Conservation (phyloP, 2,113 vertebrate genomes). For the Rhinopomastus cyanomelas region DNA sequence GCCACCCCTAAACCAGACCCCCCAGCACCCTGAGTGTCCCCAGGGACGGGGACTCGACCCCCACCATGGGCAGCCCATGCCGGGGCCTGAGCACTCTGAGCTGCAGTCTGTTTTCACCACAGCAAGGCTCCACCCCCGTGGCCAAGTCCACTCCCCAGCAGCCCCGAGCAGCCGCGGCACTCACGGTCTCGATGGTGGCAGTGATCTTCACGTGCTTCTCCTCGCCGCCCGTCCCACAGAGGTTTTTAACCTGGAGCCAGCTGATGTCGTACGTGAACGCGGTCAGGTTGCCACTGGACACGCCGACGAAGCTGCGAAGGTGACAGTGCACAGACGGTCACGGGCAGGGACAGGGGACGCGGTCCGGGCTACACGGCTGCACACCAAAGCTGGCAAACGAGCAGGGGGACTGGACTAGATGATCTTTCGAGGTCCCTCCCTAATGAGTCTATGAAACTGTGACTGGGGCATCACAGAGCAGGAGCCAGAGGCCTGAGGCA, state of each 20-base stretch:
- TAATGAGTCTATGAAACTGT: too few species aligned
- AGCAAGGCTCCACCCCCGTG: neutral
- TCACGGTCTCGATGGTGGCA: conserved; percentile 83
- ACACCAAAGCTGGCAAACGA: neutral
- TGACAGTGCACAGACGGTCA: neutral
- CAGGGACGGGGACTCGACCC: neutral
- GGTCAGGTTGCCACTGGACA: conserved; percentile 53
- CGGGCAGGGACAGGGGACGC: neutral
- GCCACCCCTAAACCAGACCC: too few species aligned
- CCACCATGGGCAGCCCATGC: neutral
- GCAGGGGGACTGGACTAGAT: too few species aligned
- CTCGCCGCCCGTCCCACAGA: conserved; percentile 48
- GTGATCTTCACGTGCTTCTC: conserved; percentile 79
- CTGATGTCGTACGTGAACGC: conserved; percentile 40
- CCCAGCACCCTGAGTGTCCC: too few species aligned
- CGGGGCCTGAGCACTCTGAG: too few species aligned
- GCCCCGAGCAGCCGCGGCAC: neutral
- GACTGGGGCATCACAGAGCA: neutral
- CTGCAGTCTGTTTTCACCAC: neutral
- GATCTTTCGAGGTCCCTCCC: too few species aligned
- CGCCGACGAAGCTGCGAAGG: conserved; percentile 55
- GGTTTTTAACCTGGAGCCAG: conserved; percentile 89
- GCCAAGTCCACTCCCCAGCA: neutral
- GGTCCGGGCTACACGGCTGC: neutral
- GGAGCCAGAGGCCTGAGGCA: neutral